Evolutionary conservation across 92 coral and sea anemone species (phyloP).

Genomic region (Actinernus sp.): DNA sequence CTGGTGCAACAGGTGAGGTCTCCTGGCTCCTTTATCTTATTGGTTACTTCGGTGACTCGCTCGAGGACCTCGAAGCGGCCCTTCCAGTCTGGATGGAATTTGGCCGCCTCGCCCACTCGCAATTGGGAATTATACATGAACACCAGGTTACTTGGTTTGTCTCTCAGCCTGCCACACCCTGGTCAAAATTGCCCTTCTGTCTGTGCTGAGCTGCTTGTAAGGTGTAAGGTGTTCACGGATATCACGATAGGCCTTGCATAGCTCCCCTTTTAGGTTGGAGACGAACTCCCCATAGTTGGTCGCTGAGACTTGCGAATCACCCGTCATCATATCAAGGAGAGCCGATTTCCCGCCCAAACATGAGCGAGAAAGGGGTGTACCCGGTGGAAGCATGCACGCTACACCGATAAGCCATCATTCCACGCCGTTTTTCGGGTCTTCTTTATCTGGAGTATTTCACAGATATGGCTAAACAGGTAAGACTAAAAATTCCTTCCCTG

Average conservation of each 20-base stretch:
- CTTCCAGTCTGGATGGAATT: conserved; percentile 56
- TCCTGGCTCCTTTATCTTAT: too few species aligned
- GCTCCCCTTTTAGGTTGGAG: neutral
- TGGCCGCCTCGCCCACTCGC: conserved; percentile 35
- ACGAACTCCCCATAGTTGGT: conserved; percentile 14
- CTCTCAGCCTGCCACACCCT: neutral
- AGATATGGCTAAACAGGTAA: conserved; percentile 18
- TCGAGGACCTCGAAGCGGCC: conserved; percentile 52
- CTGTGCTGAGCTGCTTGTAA: neutral
- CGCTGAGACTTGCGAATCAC: conserved; percentile 1
- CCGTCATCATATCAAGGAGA: conserved; percentile 40
- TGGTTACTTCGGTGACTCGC: conserved; percentile 50
- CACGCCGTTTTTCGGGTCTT: conserved; percentile 49
- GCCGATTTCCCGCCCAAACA: conserved; percentile 52
- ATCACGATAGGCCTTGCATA: conserved; percentile 1
- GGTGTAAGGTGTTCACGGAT: neutral
- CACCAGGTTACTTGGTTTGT: conserved; percentile 48
- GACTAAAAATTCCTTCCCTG: conserved; percentile 68
- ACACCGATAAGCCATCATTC: conserved; percentile 59
- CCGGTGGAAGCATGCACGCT: conserved; percentile 35
- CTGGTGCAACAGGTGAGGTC: too few species aligned
- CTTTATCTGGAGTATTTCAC: conserved; percentile 36
- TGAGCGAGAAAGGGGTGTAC: conserved; percentile 35
- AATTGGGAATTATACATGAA: conserved; percentile 37
- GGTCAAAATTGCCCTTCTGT: neutral